Evolutionary conservation across 2,888 invertebrate genomes (phyloP).

Genomic region (Acronicta leporina): DNA sequence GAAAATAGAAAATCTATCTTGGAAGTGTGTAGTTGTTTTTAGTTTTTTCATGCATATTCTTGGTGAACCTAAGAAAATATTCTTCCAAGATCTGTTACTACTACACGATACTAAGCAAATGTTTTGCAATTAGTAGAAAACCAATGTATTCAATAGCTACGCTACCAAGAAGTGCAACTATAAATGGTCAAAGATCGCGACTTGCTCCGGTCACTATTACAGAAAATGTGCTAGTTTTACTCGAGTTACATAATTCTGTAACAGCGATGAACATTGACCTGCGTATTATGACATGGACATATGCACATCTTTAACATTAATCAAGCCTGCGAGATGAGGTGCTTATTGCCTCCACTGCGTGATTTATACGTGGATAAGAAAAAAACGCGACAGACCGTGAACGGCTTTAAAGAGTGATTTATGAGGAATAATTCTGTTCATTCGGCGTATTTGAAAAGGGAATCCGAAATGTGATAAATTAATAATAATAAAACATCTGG

Average conservation of each 20-base stretch:
- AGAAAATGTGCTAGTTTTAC: constrained; percentile 41
- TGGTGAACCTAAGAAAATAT: too few relatives aligned
- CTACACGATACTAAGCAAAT: too few relatives aligned
- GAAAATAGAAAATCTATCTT: too few relatives aligned
- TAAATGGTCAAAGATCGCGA: constrained; percentile 38
- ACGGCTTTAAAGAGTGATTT: too few relatives aligned
- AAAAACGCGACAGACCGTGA: neutral
- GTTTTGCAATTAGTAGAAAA: too few relatives aligned
- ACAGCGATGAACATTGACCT: constrained; percentile 38
- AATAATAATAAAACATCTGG: too few relatives aligned
- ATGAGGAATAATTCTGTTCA: too few relatives aligned
- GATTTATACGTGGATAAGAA: neutral
- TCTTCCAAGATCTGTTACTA: neutral
- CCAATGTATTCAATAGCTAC: constrained; percentile 7
- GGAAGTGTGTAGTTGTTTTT: too few relatives aligned
- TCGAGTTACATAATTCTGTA: constrained; percentile 26
- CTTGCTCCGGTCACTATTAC: constrained; percentile 15
- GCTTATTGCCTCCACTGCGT: constrained; percentile 6
- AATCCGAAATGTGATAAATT: too few relatives aligned
- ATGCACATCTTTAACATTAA: constrained; percentile 25
- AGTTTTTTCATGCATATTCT: too few relatives aligned
- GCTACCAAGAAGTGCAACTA: constrained; percentile 21
- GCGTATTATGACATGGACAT: constrained; percentile 24
- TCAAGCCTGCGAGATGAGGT: constrained; percentile 17
- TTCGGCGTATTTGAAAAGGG: too few relatives aligned